Conservation (phyloP, 2,888 invertebrate species). For the Colletes collaris region DNA sequence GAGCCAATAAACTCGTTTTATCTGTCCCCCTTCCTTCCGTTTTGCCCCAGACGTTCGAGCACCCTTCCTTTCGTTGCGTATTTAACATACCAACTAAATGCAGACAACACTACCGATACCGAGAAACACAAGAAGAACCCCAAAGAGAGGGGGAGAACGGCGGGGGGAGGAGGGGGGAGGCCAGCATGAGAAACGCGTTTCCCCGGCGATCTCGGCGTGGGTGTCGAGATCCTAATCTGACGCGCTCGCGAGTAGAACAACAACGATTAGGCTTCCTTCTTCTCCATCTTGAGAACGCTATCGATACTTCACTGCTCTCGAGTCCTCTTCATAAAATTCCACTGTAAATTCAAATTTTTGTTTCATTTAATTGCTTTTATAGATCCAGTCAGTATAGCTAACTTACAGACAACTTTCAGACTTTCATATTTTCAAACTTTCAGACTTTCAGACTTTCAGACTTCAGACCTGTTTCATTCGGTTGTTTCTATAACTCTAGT, state of each 20-base stretch:
- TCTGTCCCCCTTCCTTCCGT: constrained; percentile 57
- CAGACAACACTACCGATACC: constrained; percentile 31
- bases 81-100: constrained; percentile 55
- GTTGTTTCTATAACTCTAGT: too few species aligned
- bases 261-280: constrained; percentile 64
- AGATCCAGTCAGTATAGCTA: too few species aligned
- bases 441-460: too few species aligned
- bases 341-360: too few species aligned
- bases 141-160: not conserved
- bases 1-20: constrained; percentile 69
- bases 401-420: too few species aligned
- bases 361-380: too few species aligned
- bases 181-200: constrained; percentile 12
- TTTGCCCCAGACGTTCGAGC: constrained; percentile 44
- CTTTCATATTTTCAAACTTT: too few species aligned
- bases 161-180: not conserved
- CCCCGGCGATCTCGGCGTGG: constrained; percentile 49
- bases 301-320: not conserved
- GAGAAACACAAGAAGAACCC: not conserved
- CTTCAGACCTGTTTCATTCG: too few species aligned
- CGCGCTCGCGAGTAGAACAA: constrained; percentile 63
- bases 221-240: constrained; percentile 68
- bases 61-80: constrained; percentile 44
- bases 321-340: too few species aligned
- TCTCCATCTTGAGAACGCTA: constrained; percentile 26